Base-by-base conservation (phyloP, 2,888 invertebrate genomes). In the Lucinisca nassula region DNA sequence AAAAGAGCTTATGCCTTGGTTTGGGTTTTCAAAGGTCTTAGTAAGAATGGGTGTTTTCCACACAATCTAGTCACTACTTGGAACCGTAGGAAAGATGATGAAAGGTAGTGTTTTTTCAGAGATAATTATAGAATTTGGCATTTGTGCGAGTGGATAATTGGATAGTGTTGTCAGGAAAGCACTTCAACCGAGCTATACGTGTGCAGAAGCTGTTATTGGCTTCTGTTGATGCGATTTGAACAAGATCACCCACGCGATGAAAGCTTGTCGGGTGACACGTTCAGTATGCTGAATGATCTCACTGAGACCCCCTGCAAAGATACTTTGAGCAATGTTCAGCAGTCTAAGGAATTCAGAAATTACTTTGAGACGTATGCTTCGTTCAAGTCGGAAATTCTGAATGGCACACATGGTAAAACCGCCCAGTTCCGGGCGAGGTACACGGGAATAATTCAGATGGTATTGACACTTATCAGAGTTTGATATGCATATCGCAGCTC, bases 61-160 rank as follows among this genome's bases (percentile, higher is more conserved):
- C 73, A 80, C 84, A 0, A 67, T 80, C 0, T 77, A 78, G 17
- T 85, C 88, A 6, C 40, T 73, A 30, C 49, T 90, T 55, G 79
- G 83, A 21, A 78, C 87, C 4, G 0, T 89, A 40, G 87, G 90
- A 0, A 90, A 88, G 78, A 40, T 51, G n/a, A 30, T 88, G 30
- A 32, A 74, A 17, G 81, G 82, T 0, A 89, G 84, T 85, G 90
- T 87, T 17, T 76, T 91, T 30, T 37, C 78, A 1, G 87, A 84
- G 38, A 76, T 88, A 32, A 37, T 88, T 4, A 70, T 85, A 1
- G 88, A 82, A 40, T 58, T 82, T 14, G 82, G 88, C 4, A 70
- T 88, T 17, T 87, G 87, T 73, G 83, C 87, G 2, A 84, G 85
- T 79, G 88, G 91, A 0, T 88, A n/a, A n/a, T n/a, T n/a, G n/a